Evolutionary conservation across 2,113 vertebrate genomes (phyloP).

Genomic region (Candoia aspera): DNA sequence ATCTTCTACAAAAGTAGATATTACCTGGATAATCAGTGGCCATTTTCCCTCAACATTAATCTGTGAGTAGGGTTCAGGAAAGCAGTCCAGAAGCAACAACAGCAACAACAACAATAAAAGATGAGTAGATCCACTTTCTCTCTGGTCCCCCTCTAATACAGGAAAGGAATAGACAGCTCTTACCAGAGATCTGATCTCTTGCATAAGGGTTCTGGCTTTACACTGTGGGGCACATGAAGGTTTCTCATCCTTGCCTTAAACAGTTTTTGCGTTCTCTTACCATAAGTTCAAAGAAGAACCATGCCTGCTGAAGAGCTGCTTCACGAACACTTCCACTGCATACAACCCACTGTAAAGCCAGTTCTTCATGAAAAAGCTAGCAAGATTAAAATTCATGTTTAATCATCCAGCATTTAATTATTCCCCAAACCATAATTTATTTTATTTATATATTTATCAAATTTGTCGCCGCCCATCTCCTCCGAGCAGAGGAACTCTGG

Average conservation of each 20-base stretch:
- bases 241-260: background rate
- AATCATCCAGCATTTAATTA: background rate
- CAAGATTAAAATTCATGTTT: slow-evolving; percentile 64
- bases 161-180: background rate
- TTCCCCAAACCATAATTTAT: slow-evolving; percentile 39
- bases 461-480: too few species aligned
- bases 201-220: background rate
- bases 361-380: slow-evolving; percentile 96
- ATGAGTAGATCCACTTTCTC: background rate
- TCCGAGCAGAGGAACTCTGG: too few species aligned
- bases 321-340: slow-evolving; percentile 97
- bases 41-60: background rate
- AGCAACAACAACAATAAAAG: background rate
- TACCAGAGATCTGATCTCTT: background rate
- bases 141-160: background rate
- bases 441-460: too few species aligned
- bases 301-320: slow-evolving; percentile 94
- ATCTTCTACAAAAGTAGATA: background rate
- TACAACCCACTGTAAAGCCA: slow-evolving; percentile 98
- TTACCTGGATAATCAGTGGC: background rate
- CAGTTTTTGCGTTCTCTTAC: slow-evolving; percentile 74
- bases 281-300: slow-evolving; percentile 99
- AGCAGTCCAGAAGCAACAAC: background rate
- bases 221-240: background rate
- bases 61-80: background rate